A percentile compares a stretch with the other conserved stretches of the same genome.
phyloP scores from a whole-genome alignment of 37 sponge, comb jelly and placozoan genomes.

The Hormiphora californensis region DNA sequence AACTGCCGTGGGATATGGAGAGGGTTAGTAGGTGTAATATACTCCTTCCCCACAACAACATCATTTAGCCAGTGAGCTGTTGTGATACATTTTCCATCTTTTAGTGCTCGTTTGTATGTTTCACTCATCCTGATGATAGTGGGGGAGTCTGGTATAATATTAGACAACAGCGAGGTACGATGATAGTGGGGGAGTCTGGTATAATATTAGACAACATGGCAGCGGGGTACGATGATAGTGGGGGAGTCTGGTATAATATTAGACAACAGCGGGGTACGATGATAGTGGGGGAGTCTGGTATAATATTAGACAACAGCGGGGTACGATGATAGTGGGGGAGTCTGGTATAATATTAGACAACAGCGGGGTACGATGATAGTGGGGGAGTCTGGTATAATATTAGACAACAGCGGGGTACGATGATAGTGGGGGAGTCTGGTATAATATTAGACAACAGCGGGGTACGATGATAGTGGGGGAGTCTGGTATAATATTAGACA shows the following conservation, averaged over 20 bases:
- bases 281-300: too few species aligned
- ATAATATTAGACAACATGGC: neutral
- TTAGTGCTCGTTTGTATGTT: slow-evolving; percentile 63
- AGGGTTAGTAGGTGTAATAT: slow-evolving; percentile 72
- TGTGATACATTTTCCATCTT: slow-evolving; percentile 76
- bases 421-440: too few species aligned
- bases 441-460: too few species aligned
- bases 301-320: too few species aligned
- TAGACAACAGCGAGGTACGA: neutral
- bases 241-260: neutral
- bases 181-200: neutral
- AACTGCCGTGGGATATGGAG: slow-evolving; percentile 77
- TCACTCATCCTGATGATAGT: slow-evolving; percentile 57
- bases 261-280: neutral
- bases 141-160: neutral
- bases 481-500: too few species aligned
- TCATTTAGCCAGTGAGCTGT: slow-evolving; percentile 94
- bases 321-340: too few species aligned
- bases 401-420: too few species aligned
- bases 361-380: too few species aligned
- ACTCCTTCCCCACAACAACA: slow-evolving; percentile 66
- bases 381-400: too few species aligned
- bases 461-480: too few species aligned
- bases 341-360: too few species aligned
- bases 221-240: neutral